Base-by-base conservation (phyloP, 2,888 invertebrate genomes). In the Lasioglossum pauxillum region DNA sequence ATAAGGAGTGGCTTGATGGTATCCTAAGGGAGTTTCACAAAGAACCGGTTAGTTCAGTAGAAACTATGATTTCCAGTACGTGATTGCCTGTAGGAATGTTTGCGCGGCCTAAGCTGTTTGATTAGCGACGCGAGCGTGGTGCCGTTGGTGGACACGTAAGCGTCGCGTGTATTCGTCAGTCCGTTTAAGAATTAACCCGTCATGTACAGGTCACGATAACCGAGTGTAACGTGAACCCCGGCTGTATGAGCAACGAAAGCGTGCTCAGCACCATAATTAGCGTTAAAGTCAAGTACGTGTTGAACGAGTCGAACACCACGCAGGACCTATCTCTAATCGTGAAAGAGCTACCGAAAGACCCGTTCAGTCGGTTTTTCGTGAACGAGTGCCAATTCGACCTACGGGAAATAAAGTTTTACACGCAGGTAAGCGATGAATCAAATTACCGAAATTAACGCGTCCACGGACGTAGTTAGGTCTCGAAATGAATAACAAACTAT, bases 301-400 rank as follows among this genome's bases (percentile, higher is more conserved):
- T 85, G 88, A 76, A 49, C 80, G 77, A 49, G 44, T 76, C 35
- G 41, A 75, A 83, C 38, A 82, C 80, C 23, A n/a, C 60, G 57
- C 84, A 80, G 69, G 82, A 86, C 31, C 95, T 96, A 57, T 95
- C 95, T 95, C 94, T 98, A 77, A 97, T 98, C 89, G 97, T 98
- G 85, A 98, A 98, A 94, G 96, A 98, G 75, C 96, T 98, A 46
- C 98, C 98, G 0, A 96, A 97, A 90, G 98, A 98, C 94, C 97
- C 98, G 0, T 98, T 98, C 95, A 97, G 97, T 86, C 96, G 98
- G 79, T 97, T 97, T 90, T 98, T 98, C 95, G 98, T 98, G 84
- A 97, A 97, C 41, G 98, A 98, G 94, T 97, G 98, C 1, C 98
- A 98, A 94, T 98, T 98, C 94, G 98, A 98, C 95, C 96, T 98